Evolutionary conservation across 2,797 vertebrate genomes (phyloP).

Genomic region (Chrosomus eos): DNA sequence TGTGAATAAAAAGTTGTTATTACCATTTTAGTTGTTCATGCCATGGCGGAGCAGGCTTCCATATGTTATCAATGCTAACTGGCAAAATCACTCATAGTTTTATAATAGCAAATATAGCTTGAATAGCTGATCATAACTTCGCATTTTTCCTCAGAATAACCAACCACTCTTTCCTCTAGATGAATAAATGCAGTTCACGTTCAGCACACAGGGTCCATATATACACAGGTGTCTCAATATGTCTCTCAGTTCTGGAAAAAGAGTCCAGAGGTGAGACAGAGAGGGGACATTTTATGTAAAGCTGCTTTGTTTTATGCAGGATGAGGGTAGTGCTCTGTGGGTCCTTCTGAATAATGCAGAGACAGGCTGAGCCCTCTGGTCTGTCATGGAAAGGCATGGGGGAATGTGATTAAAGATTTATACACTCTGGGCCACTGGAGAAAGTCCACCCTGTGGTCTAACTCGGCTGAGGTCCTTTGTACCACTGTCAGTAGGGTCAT

Average conservation of each 20-base stretch:
- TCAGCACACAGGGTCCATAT: not conserved
- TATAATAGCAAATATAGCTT: not conserved
- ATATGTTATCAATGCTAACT: not conserved
- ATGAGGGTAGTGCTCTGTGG: conserved; percentile 28
- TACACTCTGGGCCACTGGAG: conserved; percentile 35
- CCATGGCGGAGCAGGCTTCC: not conserved
- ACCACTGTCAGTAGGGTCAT: conserved; percentile 33
- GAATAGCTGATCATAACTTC: not conserved
- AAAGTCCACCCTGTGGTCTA: conserved; percentile 41
- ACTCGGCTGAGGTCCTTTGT: conserved; percentile 30
- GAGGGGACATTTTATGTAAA: conserved; percentile 39
- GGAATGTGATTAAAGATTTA: conserved; percentile 46
- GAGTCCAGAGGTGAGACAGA: conserved; percentile 34
- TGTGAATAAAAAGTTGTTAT: not conserved
- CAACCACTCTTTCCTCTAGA: not conserved
- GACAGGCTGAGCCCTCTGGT: conserved; percentile 26
- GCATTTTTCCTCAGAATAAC: not conserved
- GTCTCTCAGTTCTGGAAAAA: conserved; percentile 18
- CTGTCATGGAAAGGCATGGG: conserved; percentile 31
- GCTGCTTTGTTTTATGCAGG: conserved; percentile 47
- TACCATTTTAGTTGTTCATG: not conserved
- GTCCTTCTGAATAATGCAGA: conserved; percentile 46
- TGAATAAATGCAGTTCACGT: not conserved
- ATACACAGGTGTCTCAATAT: not conserved
- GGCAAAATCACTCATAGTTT: not conserved